Conservation (phyloP, 2,797 vertebrate species). For the Jordanella pulchra region DNA sequence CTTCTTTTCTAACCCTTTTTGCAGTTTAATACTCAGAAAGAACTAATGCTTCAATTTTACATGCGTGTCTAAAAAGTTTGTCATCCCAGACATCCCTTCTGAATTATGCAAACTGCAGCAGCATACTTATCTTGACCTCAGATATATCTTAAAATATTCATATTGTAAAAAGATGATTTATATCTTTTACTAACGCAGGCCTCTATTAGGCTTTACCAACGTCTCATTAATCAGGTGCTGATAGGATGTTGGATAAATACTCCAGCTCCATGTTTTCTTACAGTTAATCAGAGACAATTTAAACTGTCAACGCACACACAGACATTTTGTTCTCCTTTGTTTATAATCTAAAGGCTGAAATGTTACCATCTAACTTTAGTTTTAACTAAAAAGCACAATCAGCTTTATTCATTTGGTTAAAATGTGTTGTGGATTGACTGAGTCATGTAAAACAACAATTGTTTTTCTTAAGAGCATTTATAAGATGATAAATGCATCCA, state of each 20-base stretch:
- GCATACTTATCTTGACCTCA: constrained; percentile 46
- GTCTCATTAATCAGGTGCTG: not conserved
- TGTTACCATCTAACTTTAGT: not conserved
- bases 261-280: not conserved
- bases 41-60: constrained; percentile 54
- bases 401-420: not conserved
- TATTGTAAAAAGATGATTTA: not conserved
- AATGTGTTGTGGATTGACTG: not conserved
- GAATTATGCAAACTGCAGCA: constrained; percentile 61
- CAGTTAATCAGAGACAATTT: not conserved
- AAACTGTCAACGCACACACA: not conserved
- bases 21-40: constrained; percentile 43
- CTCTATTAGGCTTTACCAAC: not conserved
- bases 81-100: constrained; percentile 37
- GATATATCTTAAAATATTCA: constrained; percentile 25
- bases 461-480: not conserved
- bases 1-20: not conserved
- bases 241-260: constrained; percentile 1
- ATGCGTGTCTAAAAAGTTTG: constrained; percentile 37
- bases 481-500: not conserved
- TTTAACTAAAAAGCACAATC: not conserved
- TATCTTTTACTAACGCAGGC: not conserved
- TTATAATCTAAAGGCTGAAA: not conserved
- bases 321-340: not conserved
- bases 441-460: not conserved